Evolutionary conservation across 2,888 invertebrate genomes (phyloP), one percentile per base, ranked within the genome.

Genomic region (Eurytoma adleriae): DNA sequence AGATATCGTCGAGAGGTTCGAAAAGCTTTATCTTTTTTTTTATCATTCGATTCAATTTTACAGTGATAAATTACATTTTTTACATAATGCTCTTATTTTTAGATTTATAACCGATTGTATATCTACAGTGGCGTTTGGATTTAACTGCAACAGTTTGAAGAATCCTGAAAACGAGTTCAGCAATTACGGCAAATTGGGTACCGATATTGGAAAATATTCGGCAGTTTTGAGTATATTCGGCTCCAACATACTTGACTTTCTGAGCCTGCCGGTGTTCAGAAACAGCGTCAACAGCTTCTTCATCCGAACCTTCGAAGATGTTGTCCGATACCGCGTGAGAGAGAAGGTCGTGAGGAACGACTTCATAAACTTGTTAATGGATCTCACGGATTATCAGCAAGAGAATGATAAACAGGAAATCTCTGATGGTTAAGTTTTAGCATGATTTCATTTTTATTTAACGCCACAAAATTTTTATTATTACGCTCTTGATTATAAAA

Each of bases 301-400:
- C 80, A 83, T 84, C 0, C 85, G 85, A 27, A 81, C 88, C 2
- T 89, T 91, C 24, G 84, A 87, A 50, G 87, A 90, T 13, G 88
- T 90, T 0, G 86, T 91, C 3, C 80, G 87, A 2, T 84, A 87
- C 12, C 84, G 91, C 14, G 83, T 88, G 54, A 76, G 84, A 14
- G 85, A 86, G 59, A 87, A 88, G 52, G 80, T 89, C 7, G 85
- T 85, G 2, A 86, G 90, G 30, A 86, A 87, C 2, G 91, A 91
- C 82, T 91, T 91, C 67, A 81, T 91, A 67, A 88, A 90, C 75
- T 82, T 91, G 2, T 77, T 91, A 52, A 89, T 91, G 71, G 88
- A 90, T 71, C 81, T 91, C 13, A 89, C 89, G 57, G 86, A 87
- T 20, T 83, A 86, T 2, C 86, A 87, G 48, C 86, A 86, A 70